These are phyloP conservation scores for Lepidurus packardi DNA, from an alignment of 1,140 invertebrate genomes.

Conservation along the genomic window DNA sequence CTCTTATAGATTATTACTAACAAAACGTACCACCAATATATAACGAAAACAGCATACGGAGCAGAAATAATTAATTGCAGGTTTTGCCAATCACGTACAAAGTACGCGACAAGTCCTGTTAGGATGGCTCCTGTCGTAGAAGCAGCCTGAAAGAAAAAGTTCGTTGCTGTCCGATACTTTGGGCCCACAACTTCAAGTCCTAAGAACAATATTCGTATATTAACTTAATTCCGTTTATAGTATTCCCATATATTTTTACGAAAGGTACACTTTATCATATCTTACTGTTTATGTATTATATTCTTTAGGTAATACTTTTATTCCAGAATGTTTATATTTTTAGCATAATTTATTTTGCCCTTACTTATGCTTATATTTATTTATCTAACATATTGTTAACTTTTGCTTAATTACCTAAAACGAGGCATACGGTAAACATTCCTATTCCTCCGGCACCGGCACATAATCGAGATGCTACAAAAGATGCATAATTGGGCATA, in stretches of 20 bases:
- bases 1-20: background rate
- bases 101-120: conserved; percentile 42
- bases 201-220: conserved; percentile 30
- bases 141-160: conserved; percentile 43
- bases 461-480: conserved; percentile 38
- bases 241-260: background rate
- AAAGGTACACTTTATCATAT: no score
- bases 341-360: no score
- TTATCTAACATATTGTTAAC: background rate
- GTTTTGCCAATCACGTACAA: conserved; percentile 42
- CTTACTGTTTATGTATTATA: no score
- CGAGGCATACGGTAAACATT: conserved; percentile 40
- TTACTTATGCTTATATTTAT: background rate
- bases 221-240: background rate
- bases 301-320: no score
- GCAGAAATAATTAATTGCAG: conserved; percentile 39
- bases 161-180: conserved; percentile 40
- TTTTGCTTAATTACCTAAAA: conserved; percentile 37
- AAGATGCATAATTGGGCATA: conserved; percentile 37
- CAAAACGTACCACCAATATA: conserved; percentile 42
- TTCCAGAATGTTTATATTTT: no score
- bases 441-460: conserved; percentile 40
- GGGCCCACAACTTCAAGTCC: conserved; percentile 43
- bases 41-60: conserved; percentile 39
- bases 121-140: conserved; percentile 44